phyloP scores from a whole-genome alignment of 2,888 invertebrate species.

The Drosophila mulleri region DNA sequence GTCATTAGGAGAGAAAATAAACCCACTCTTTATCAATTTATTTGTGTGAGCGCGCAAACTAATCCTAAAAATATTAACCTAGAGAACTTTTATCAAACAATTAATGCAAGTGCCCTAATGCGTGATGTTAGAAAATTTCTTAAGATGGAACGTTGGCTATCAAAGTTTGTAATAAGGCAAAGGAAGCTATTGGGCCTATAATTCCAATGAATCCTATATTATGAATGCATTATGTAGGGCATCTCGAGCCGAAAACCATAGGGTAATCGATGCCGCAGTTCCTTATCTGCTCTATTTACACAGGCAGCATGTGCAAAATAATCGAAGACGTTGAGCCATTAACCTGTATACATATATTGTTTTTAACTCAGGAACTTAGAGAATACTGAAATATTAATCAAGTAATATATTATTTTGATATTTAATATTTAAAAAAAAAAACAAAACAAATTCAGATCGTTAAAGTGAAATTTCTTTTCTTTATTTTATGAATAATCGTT shows the following conservation, averaged over 20 bases:
- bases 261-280: background rate
- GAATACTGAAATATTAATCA: background rate
- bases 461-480: conserved; percentile 52
- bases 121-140: background rate
- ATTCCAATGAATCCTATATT: background rate
- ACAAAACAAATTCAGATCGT: conserved; percentile 33
- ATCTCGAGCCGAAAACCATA: background rate
- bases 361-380: background rate
- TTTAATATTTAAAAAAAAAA: background rate
- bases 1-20: conserved; percentile 5
- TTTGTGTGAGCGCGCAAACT: background rate
- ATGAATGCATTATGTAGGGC: background rate
- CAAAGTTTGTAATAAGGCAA: background rate
- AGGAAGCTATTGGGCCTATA: background rate
- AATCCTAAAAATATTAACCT: background rate
- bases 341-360: background rate
- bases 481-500: conserved; percentile 38
- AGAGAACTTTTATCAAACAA: background rate
- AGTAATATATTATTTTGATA: background rate
- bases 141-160: background rate
- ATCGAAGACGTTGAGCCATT: background rate
- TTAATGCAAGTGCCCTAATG: background rate
- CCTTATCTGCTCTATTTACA: background rate
- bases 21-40: conserved; percentile 24
- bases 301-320: background rate